phyloP scores from a whole-genome alignment of 2,888 invertebrate genomes.

The Crematogaster levior region DNA sequence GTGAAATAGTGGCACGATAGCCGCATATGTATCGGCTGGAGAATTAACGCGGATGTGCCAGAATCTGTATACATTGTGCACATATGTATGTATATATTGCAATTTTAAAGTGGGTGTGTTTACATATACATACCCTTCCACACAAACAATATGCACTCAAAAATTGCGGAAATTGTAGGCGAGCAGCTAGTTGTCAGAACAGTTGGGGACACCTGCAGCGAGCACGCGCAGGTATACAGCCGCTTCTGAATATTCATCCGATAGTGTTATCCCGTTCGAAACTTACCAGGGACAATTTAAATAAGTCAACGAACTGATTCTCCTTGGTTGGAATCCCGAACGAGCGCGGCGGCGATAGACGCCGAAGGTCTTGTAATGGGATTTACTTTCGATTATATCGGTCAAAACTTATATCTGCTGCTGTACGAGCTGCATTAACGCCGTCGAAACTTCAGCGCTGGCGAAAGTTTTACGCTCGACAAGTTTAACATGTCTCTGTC shows the following conservation, averaged over 20 bases:
- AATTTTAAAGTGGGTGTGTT: neutral
- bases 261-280: constrained; percentile 46
- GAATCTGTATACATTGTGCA: constrained; percentile 42
- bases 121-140: neutral
- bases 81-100: neutral
- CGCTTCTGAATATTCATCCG: constrained; percentile 64
- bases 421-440: constrained; percentile 40
- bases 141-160: constrained; percentile 17
- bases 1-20: constrained; percentile 55
- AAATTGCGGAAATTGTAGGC: constrained; percentile 55
- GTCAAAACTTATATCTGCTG: constrained; percentile 46
- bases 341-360: constrained; percentile 40
- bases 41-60: constrained; percentile 50
- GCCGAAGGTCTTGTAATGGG: constrained; percentile 50
- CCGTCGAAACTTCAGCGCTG: constrained; percentile 21
- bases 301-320: constrained; percentile 62
- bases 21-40: constrained; percentile 40
- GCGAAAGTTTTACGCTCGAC: constrained; percentile 36
- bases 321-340: constrained; percentile 41
- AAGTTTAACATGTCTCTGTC: constrained; percentile 31
- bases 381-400: constrained; percentile 54
- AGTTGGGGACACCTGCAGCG: constrained; percentile 57
- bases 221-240: constrained; percentile 21
- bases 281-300: constrained; percentile 61
- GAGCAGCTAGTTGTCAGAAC: constrained; percentile 40